phyloP scores from a whole-genome alignment of 2,113 vertebrate species.

The Microcebus tavaratra region DNA sequence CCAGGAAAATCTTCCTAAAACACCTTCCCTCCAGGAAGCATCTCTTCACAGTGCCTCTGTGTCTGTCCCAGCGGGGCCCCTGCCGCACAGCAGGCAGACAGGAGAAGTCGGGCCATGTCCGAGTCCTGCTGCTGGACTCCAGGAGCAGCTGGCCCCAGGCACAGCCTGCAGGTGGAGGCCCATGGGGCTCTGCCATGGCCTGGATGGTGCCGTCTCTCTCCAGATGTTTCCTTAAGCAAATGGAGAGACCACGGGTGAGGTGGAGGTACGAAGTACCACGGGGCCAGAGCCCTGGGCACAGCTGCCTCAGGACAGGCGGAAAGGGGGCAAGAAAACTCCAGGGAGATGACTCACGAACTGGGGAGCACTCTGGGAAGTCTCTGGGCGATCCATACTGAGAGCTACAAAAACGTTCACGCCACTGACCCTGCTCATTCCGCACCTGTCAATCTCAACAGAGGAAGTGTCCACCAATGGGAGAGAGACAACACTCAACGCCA shows the following conservation, averaged over 20 bases:
- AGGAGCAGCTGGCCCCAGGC: neutral
- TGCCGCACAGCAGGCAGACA: neutral
- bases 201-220: neutral
- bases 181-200: neutral
- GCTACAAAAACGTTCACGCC: neutral
- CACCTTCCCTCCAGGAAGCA: too few species aligned
- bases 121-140: neutral
- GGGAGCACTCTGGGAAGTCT: neutral
- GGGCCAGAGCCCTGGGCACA: neutral
- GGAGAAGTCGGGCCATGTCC: accelerated
- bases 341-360: too few species aligned
- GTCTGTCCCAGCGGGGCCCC: neutral
- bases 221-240: neutral
- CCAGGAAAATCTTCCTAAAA: neutral
- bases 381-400: neutral
- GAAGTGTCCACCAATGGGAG: neutral
- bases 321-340: neutral
- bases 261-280: neutral
- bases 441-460: neutral
- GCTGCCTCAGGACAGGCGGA: neutral
- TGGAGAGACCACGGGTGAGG: too few species aligned
- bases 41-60: neutral
- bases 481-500: neutral
- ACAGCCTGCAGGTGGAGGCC: neutral
- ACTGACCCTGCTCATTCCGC: neutral